phyloP scores from a whole-genome alignment of 1,140 invertebrate genomes.

The Camponotus pennsylvanicus region DNA sequence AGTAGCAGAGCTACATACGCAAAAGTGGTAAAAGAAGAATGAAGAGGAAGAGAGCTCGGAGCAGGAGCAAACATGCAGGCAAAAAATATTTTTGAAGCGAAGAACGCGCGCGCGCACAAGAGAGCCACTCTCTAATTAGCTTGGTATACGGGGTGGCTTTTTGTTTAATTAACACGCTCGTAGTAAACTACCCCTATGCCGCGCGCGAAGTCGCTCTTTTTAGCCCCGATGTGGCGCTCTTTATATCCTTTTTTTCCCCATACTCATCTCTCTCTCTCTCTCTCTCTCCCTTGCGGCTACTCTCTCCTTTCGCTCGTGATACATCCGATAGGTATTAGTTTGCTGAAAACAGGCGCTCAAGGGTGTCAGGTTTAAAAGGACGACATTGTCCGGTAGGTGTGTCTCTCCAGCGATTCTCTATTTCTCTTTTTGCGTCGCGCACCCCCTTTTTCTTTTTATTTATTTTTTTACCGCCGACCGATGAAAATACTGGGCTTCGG shows the following conservation, averaged over 20 bases:
- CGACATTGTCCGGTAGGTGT: constrained; percentile 26
- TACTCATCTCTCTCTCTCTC: background rate
- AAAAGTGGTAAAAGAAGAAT: constrained; percentile 8
- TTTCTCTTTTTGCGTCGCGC: background rate
- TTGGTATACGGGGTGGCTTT: constrained; percentile 79
- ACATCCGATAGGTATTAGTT: constrained; percentile 79
- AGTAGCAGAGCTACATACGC: background rate
- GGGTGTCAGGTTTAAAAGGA: constrained; percentile 76
- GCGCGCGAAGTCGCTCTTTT: constrained; percentile 28
- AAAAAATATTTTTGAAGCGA: constrained; percentile 78
- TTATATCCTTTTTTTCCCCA: constrained; percentile 38
- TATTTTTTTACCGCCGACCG: background rate
- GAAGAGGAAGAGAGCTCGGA: constrained; percentile 11
- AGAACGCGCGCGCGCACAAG: constrained; percentile 70
- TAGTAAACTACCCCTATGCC: constrained; percentile 75
- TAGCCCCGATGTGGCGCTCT: constrained; percentile 30
- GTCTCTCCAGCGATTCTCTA: constrained; percentile 22
- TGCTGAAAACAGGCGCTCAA: constrained; percentile 78
- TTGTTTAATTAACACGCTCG: constrained; percentile 83
- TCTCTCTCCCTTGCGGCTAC: background rate
- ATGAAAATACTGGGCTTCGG: constrained; percentile 27
- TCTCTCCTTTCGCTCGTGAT: constrained; percentile 50
- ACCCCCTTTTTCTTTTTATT: background rate
- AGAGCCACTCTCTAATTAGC: constrained; percentile 82
- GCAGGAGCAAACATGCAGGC: constrained; percentile 38